Evolutionary conservation across 2,888 invertebrate genomes (phyloP), one percentile per base, ranked within the genome.

Genomic region (Phragmatobia fuliginosa): DNA sequence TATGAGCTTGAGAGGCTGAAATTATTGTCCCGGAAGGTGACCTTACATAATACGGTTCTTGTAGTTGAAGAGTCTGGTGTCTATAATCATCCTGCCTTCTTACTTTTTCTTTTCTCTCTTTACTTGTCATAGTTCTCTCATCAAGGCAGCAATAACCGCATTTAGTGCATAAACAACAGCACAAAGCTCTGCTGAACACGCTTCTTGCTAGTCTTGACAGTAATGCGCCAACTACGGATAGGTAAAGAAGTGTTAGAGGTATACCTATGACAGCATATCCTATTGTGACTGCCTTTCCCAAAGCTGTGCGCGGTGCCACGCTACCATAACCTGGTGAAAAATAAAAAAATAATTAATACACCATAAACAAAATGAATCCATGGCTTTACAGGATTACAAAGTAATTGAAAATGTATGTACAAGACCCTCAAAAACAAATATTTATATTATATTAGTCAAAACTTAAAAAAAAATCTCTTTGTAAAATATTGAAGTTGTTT

Each of bases 241-340:
- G 95, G 90, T 98, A 98, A 65, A 98, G 96, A 71, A 98, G 96
- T 70, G 98, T 98, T 76, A 98, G 91, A 0, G 98, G 98, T 81
- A 98, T 98, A 31, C 98, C 98, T 71, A 98, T 96, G 78, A 98
- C 96, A 56, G 98, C 98, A 91, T 98, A 98, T 28, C 97, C 97
- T 92, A 98, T 97, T n/a, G 99, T 99, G 3, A 98, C 97, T 52
- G 98, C 97, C 91, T 99, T 98, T 11, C 99, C 99, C 74, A 98
- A 94, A n/a, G 97, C 97, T 36, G 99, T 99, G 83, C 97, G 97
- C 0, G 99, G 99, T 0, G 98, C 97, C 68, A 98, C 97, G 91
- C 98, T 98, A 70, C 99, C 99, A 87, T 99, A 99, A 82, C 99
- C 99, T 99, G 96, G 0, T 93, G 95, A 83, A 77, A 78, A 72